Conservation (phyloP, 2,797 vertebrate species). For the Fringilla coelebs region DNA sequence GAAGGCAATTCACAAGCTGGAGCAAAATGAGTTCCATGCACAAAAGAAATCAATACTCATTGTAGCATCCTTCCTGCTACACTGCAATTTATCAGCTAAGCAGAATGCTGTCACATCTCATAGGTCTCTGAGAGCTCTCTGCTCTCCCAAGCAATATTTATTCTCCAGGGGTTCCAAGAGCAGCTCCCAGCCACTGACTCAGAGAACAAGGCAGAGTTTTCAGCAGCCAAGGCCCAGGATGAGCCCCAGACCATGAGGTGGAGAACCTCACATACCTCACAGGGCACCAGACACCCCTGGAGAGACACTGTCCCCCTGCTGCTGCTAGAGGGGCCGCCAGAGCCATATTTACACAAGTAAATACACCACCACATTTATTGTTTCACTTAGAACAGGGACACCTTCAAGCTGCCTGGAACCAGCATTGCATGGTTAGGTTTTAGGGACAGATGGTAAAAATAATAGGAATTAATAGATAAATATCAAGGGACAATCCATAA, state of each 20-base stretch:
- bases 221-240: not conserved
- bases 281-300: too few species aligned
- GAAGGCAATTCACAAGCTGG: conserved; percentile 78
- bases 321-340: not conserved
- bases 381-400: not conserved
- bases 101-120: conserved; percentile 69
- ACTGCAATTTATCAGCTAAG: conserved; percentile 73
- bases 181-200: not conserved
- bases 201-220: not conserved
- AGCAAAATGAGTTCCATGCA: conserved; percentile 75
- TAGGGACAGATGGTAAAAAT: not conserved
- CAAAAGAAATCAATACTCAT: conserved; percentile 80
- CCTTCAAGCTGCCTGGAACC: not conserved
- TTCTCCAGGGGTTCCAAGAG: not conserved
- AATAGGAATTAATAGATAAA: not conserved
- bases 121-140: conserved; percentile 32
- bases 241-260: not conserved
- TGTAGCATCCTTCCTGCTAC: conserved; percentile 73
- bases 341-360: not conserved
- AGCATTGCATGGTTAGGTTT: fast-evolving
- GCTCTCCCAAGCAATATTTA: conserved; percentile 34
- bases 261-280: fast-evolving
- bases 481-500: not conserved
- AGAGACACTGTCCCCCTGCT: fast-evolving
- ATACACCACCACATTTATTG: not conserved